Base-by-base conservation (phyloP, 2,888 invertebrate genomes). In the Iselma pallidipennis region DNA sequence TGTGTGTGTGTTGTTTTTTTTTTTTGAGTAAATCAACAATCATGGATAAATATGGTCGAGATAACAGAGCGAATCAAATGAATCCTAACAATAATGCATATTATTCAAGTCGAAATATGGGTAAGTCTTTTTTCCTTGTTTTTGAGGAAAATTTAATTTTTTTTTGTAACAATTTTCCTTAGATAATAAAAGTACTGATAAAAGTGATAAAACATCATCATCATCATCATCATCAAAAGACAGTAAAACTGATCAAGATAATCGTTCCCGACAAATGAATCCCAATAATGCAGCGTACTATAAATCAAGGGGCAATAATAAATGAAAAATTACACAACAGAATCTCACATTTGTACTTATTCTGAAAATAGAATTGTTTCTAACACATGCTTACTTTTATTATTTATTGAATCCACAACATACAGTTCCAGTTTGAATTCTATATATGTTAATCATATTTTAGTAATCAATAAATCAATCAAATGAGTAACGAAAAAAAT, bases 271-370 rank as follows among this genome's bases (percentile, higher is more conserved):
- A 50, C 71, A 71, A 42, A 19, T 66, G 55, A 71, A 71, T 45
- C 63, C 71, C 6, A 71, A 71, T 53, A 61, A 71, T 53, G 48
- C 59, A 50, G 62, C 71, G 2, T 71, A 67, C 55, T 61, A 67
- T 48, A 54, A 60, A 57, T 61, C 68, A 0, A 61, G 63, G 25
- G 48, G 54, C 2, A 49, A 50, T 10, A 26, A 45, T 19, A 2
- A 21, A 49, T 49, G 2, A 21, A 49, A 4, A 50, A 50, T 50
- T 50, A 14, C 7, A 16, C 4, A 14, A 5, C 25, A 25, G 25
- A 25, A 6, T 25, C 19, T 21, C 21, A 45, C 16, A 9, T 45
- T 19, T 19, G 6, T 37, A 37, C 7, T 1, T 1, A 29, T 37
- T 37, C 9, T 37, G 6, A 16, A n/a, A 37, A 45, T 45, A 45